A percentile compares a stretch with the other conserved stretches of the same genome.
These are phyloP conservation scores for Cherax quadricarinatus DNA, from an alignment of 1,140 invertebrate species.

Conservation along the genomic window DNA sequence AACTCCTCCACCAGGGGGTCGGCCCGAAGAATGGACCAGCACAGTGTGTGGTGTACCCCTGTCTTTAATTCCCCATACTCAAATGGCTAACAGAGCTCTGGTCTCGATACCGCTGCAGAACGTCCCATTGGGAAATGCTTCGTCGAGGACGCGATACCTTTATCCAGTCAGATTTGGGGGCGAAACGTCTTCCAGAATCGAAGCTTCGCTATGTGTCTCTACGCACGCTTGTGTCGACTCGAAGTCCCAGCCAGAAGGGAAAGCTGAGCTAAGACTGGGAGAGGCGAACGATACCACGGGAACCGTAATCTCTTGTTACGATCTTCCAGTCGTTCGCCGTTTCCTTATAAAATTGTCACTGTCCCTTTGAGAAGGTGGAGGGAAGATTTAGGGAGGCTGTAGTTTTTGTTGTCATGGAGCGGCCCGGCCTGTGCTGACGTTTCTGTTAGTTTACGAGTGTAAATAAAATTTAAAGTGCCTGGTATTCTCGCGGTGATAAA, in stretches of 20 bases:
- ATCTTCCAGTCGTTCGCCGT: slow-evolving; percentile 66
- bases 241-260: no score
- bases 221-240: no score
- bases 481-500: slow-evolving; percentile 57
- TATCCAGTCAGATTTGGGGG: no score
- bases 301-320: slow-evolving; percentile 63
- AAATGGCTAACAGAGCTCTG: slow-evolving; percentile 67
- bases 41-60: slow-evolving; percentile 68
- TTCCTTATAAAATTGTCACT: slow-evolving; percentile 71
- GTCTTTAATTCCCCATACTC: slow-evolving; percentile 71
- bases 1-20: slow-evolving; percentile 63
- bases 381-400: slow-evolving; percentile 52
- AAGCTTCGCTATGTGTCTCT: no score
- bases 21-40: slow-evolving; percentile 58
- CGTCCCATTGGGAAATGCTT: slow-evolving; percentile 46
- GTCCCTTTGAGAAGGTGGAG: slow-evolving; percentile 57
- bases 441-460: slow-evolving; percentile 63
- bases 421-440: slow-evolving; percentile 53
- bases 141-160: background rate
- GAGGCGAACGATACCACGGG: slow-evolving; percentile 39
- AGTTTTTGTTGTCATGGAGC: slow-evolving; percentile 52
- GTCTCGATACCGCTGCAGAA: slow-evolving; percentile 42
- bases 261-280: slow-evolving; percentile 21
- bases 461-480: slow-evolving; percentile 28
- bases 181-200: no score